These are phyloP conservation scores for Antechinus flavipes DNA, from an alignment of 2,113 vertebrate genomes.

Conservation along the genomic window DNA sequence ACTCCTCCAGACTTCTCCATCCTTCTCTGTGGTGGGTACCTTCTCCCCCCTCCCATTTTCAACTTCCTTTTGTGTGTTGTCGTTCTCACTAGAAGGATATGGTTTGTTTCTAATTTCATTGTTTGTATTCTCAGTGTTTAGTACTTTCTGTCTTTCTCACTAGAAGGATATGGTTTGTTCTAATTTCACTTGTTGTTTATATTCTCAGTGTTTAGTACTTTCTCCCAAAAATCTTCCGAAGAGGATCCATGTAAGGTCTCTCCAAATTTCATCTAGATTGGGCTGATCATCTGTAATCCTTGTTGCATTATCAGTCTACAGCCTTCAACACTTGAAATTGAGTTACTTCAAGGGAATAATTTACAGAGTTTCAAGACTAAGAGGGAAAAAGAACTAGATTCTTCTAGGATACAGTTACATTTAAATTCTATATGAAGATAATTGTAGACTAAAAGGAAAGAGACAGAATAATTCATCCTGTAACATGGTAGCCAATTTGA, in stretches of 20 bases:
- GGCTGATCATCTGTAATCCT: background rate
- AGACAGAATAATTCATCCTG: background rate
- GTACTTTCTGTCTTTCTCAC: background rate
- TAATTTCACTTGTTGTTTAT: background rate
- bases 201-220: background rate
- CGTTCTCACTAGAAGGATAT: background rate
- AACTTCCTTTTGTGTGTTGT: background rate
- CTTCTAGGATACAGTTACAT: background rate
- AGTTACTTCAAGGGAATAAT: background rate
- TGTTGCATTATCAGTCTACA: background rate
- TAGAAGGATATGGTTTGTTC: background rate
- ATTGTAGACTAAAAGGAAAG: background rate
- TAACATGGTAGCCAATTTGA: background rate
- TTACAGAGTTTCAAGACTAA: constrained; percentile 2
- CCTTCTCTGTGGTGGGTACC: background rate
- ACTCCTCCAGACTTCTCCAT: background rate
- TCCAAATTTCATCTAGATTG: background rate
- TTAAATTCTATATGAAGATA: background rate
- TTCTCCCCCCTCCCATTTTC: background rate
- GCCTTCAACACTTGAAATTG: background rate
- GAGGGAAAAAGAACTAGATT: constrained; percentile 11
- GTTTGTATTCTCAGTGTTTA: background rate
- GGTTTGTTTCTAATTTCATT: background rate
- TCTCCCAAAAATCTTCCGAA: background rate
- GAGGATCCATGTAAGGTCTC: background rate